phyloP scores from a whole-genome alignment of 1,140 invertebrate species.

The Prorops nasuta region DNA sequence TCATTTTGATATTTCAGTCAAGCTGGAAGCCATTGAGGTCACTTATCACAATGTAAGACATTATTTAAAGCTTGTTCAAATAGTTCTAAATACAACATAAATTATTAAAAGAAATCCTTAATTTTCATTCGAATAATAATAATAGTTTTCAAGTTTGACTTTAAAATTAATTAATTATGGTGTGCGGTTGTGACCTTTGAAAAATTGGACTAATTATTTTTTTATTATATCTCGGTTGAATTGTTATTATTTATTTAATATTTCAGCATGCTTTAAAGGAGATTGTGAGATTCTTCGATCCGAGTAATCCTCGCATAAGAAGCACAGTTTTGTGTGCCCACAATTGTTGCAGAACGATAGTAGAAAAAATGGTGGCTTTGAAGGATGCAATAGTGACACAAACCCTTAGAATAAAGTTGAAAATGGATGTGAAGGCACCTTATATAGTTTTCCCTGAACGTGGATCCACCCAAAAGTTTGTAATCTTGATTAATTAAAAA shows the following conservation, averaged over 20 bases:
- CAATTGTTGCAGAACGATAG: conserved; percentile 31
- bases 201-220: no score
- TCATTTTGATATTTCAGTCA: conserved; percentile 68
- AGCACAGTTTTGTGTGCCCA: conserved; percentile 36
- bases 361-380: conserved; percentile 30
- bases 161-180: no score
- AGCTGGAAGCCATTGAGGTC: conserved; percentile 74
- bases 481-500: conserved; percentile 3
- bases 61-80: no score
- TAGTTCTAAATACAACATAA: no score
- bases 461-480: conserved; percentile 73
- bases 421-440: conserved; percentile 75
- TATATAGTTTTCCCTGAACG: conserved; percentile 77
- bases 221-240: conserved; percentile 2
- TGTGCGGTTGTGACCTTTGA: no score
- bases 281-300: conserved; percentile 73
- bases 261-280: conserved; percentile 73
- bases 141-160: no score
- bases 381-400: conserved; percentile 50
- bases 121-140: no score
- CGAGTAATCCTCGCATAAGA: conserved; percentile 42
- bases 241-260: conserved; percentile 15
- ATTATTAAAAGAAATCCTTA: no score
- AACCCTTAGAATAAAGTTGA: conserved; percentile 70
- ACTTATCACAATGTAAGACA: conserved; percentile 78